Percentiles rank a stretch among this genome's conserved stretches.
Conservation (phyloP, 2,888 invertebrate species). For the Chloromyia formosa region DNA sequence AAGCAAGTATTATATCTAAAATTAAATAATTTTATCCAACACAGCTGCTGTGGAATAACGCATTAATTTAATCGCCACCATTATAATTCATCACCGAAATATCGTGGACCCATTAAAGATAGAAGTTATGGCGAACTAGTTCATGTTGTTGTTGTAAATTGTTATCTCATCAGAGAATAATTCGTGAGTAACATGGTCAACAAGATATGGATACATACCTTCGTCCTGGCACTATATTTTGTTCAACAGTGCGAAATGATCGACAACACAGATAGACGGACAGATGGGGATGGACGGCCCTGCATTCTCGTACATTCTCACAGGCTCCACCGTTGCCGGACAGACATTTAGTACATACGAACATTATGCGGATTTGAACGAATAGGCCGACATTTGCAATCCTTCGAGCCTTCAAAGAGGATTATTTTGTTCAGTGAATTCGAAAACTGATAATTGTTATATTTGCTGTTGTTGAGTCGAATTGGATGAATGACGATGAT, state of each 20-base stretch:
- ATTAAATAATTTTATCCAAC: too few relatives aligned
- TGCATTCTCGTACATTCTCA: not conserved
- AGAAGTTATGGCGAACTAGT: slow-evolving; percentile 24
- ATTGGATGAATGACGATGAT: slow-evolving; percentile 26
- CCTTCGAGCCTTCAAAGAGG: slow-evolving; percentile 50
- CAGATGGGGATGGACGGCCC: not conserved
- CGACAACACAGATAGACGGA: slow-evolving; percentile 11
- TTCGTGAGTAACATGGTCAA: slow-evolving; percentile 20
- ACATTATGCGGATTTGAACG: slow-evolving; percentile 19
- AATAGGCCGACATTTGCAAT: slow-evolving; percentile 26
- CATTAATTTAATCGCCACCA: slow-evolving; percentile 22
- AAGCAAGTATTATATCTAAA: too few relatives aligned
- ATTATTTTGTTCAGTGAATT: slow-evolving; percentile 55
- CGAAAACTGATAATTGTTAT: slow-evolving; percentile 54
- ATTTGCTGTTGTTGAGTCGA: slow-evolving; percentile 41
- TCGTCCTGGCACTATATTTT: not conserved
- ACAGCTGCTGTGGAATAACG: not conserved
- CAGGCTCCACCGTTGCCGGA: too few relatives aligned
- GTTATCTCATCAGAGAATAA: slow-evolving; percentile 26
- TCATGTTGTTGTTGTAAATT: slow-evolving; percentile 2
- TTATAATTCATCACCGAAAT: slow-evolving; percentile 16
- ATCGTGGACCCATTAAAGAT: not conserved
- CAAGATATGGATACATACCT: slow-evolving; percentile 1
- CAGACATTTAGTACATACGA: not conserved
- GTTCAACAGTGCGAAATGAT: slow-evolving; percentile 23